Percentiles rank a stretch among this genome's conserved stretches.
Evolutionary conservation across 2,113 vertebrate species (phyloP).

Genomic region (Archocentrus centrarchus): DNA sequence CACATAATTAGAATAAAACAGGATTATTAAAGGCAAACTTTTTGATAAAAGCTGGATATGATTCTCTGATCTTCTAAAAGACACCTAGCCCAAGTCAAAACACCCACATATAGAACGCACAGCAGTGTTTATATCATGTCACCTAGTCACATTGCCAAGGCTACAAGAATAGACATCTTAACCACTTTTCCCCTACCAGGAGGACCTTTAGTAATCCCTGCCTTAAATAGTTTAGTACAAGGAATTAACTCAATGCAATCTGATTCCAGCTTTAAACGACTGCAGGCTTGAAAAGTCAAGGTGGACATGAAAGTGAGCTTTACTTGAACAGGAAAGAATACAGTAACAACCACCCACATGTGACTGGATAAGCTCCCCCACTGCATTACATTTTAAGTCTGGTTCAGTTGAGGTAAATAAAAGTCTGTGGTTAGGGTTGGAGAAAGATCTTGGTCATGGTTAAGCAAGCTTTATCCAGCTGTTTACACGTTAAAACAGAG

Average conservation of each 20-base stretch:
- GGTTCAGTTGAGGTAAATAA: background rate
- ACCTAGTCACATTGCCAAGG: slow-evolving; percentile 48
- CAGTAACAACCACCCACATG: slow-evolving; percentile 5
- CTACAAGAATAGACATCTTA: slow-evolving; percentile 61
- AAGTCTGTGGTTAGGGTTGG: background rate
- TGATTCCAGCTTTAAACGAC: slow-evolving; percentile 68
- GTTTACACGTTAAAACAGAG: background rate
- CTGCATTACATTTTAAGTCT: slow-evolving; percentile 3
- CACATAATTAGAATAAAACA: slow-evolving; percentile 33
- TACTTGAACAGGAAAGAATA: background rate
- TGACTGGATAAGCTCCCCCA: background rate
- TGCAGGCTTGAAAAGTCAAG: slow-evolving; percentile 61
- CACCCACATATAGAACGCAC: background rate
- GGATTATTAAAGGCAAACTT: background rate
- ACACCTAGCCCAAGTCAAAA: background rate
- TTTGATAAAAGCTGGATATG: background rate
- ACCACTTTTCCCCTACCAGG: slow-evolving; percentile 35
- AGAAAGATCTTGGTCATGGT: slow-evolving; percentile 1
- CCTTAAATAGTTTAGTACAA: slow-evolving; percentile 80
- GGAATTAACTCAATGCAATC: slow-evolving; percentile 78
- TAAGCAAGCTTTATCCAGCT: background rate
- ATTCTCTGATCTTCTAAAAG: background rate
- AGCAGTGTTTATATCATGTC: slow-evolving; percentile 31
- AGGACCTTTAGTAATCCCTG: slow-evolving; percentile 69
- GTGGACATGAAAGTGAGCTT: slow-evolving; percentile 27